Evolutionary conservation across 92 coral and sea anemone species (phyloP).

Genomic region (Zoanthus solanderi): DNA sequence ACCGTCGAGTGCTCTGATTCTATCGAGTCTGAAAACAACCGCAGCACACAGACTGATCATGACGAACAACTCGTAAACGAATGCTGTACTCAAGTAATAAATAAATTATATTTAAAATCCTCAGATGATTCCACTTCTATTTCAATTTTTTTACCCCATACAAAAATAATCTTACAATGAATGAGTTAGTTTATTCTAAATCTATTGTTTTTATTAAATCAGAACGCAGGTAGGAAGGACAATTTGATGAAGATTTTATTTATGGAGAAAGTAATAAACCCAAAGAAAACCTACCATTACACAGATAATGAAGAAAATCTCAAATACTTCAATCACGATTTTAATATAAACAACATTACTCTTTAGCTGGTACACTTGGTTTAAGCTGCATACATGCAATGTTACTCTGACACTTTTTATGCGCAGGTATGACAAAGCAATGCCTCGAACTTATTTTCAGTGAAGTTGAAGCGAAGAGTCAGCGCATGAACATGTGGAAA

Average conservation of each 20-base stretch:
- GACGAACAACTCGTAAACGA: slow-evolving; percentile 48
- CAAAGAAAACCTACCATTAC: slow-evolving; percentile 57
- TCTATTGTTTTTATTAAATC: slow-evolving; percentile 25
- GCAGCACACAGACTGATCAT: slow-evolving; percentile 53
- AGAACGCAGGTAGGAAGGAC: slow-evolving; percentile 47
- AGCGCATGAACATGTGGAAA: slow-evolving; percentile 68
- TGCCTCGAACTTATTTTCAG: slow-evolving; percentile 62
- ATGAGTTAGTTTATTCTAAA: slow-evolving; percentile 30
- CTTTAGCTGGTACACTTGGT: slow-evolving; percentile 12
- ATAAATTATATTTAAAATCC: slow-evolving; percentile 7
- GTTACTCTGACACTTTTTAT: slow-evolving; percentile 32
- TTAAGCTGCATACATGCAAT: slow-evolving; percentile 9
- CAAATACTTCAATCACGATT: slow-evolving; percentile 30
- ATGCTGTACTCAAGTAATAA: slow-evolving; percentile 62
- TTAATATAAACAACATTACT: slow-evolving; percentile 7
- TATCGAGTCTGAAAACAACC: slow-evolving; percentile 42
- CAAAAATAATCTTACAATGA: slow-evolving; percentile 23
- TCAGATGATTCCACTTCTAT: slow-evolving; percentile 17
- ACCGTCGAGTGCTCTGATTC: slow-evolving; percentile 54
- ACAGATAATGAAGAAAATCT: slow-evolving; percentile 50
- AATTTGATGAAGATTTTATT: slow-evolving; percentile 49
- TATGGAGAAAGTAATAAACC: slow-evolving; percentile 55
- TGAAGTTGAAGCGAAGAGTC: slow-evolving; percentile 62
- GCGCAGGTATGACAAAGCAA: slow-evolving; percentile 66
- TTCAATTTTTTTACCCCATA: slow-evolving; percentile 1